Conservation (phyloP, 2,888 invertebrate species). For the Pachliopta kotzebuea region DNA sequence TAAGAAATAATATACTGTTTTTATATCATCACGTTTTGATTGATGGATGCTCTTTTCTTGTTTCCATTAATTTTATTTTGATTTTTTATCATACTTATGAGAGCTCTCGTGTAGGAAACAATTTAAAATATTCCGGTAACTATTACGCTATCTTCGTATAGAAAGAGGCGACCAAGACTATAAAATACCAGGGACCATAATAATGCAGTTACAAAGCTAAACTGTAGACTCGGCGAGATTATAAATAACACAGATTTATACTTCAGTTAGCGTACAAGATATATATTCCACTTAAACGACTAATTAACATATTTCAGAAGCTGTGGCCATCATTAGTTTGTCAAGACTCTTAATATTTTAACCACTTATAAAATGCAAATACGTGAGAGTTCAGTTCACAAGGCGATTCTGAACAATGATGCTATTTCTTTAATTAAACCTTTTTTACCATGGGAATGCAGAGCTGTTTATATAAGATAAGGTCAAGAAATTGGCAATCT, state of each 20-base stretch:
- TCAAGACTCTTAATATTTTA: slow-evolving; percentile 19
- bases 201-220: neutral
- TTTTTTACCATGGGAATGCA: neutral
- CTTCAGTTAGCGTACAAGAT: slow-evolving; percentile 5
- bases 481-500: neutral
- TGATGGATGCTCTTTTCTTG: too few relatives aligned
- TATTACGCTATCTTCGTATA: too few relatives aligned
- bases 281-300: slow-evolving; percentile 11
- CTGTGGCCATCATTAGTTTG: slow-evolving; percentile 3
- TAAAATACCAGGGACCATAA: neutral
- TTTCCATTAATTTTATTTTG: too few relatives aligned
- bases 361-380: slow-evolving; percentile 4
- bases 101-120: too few relatives aligned
- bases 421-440: neutral
- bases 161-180: too few relatives aligned
- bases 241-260: neutral
- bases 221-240: neutral
- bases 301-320: slow-evolving; percentile 17
- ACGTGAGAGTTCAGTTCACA: slow-evolving; percentile 6
- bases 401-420: slow-evolving; percentile 2
- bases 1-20: too few relatives aligned
- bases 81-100: too few relatives aligned
- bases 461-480: neutral
- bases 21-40: too few relatives aligned
- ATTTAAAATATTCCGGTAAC: too few relatives aligned